phyloP scores from a whole-genome alignment of 1,140 invertebrate species.

The Caenorhabditis inopinata region DNA sequence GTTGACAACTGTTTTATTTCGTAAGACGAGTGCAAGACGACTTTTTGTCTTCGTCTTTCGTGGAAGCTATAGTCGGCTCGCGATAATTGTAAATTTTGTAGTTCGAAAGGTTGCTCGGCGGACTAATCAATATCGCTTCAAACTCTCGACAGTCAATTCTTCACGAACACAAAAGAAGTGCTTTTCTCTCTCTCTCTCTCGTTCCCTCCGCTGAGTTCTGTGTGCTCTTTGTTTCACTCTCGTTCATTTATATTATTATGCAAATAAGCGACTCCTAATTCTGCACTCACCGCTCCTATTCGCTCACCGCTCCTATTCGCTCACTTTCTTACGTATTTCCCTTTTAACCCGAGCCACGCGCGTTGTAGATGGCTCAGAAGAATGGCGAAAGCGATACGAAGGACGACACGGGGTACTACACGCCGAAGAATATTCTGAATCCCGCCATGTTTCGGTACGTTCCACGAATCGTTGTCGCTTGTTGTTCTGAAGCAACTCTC shows the following conservation, averaged over 20 bases:
- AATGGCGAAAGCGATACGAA: not conserved
- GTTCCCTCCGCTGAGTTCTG: not conserved
- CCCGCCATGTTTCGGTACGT: not conserved
- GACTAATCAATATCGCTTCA: too few species aligned
- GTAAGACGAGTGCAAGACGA: too few species aligned
- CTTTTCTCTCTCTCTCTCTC: not conserved
- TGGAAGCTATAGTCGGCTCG: too few species aligned
- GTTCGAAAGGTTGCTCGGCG: too few species aligned
- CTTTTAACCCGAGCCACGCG: too few species aligned
- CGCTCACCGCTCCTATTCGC: not conserved
- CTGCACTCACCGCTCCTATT: not conserved
- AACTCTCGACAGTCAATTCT: too few species aligned
- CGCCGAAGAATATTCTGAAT: constrained; percentile 16
- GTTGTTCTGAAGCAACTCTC: not conserved
- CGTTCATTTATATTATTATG: constrained; percentile 30
- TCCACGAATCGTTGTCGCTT: not conserved
- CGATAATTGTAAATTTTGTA: too few species aligned
- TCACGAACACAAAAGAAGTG: not conserved
- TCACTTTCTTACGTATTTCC: too few species aligned
- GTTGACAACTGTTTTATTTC: too few species aligned
- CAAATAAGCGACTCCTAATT: constrained; percentile 24
- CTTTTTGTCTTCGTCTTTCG: too few species aligned
- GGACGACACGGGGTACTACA: not conserved
- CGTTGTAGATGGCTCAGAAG: not conserved
- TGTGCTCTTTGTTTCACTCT: not conserved